These are phyloP conservation scores for Notiomystis cincta DNA, from an alignment of 2,113 vertebrate species.

Conservation along the genomic window DNA sequence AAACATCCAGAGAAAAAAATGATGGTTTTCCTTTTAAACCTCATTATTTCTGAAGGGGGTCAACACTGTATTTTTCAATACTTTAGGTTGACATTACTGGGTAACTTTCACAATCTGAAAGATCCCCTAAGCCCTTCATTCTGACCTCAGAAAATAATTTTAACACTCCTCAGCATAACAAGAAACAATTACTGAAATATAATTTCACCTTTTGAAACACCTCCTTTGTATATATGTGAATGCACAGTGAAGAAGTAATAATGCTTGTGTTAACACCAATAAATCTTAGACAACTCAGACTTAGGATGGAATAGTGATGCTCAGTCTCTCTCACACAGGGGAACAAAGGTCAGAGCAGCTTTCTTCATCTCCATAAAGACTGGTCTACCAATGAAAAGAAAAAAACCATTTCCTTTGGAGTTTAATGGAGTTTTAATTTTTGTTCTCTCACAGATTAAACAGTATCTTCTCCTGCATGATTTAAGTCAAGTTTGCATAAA, in stretches of 20 bases:
- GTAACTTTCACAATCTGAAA: background rate
- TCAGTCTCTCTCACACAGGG: background rate
- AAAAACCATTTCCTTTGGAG: background rate
- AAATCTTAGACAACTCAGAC: background rate
- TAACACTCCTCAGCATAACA: background rate
- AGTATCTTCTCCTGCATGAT: background rate
- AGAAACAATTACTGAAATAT: background rate
- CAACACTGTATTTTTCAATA: background rate
- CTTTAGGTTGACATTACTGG: background rate
- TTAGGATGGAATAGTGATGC: background rate
- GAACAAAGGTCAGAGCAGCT: constrained; percentile 28
- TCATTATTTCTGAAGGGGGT: background rate
- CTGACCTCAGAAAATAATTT: background rate
- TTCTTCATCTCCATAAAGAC: background rate
- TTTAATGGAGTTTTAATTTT: background rate
- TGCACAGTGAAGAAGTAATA: background rate
- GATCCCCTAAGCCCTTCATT: background rate
- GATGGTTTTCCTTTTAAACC: background rate
- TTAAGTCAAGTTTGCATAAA: background rate
- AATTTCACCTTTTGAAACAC: background rate
- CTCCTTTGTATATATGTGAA: background rate
- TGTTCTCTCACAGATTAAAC: constrained; percentile 1
- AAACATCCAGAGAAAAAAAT: background rate
- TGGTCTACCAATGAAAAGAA: background rate
- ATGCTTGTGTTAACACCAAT: background rate